A percentile compares a stretch with the other conserved stretches of the same genome.
Conservation (phyloP, 2,888 invertebrate genomes). For the Chrysolina haemoptera region DNA sequence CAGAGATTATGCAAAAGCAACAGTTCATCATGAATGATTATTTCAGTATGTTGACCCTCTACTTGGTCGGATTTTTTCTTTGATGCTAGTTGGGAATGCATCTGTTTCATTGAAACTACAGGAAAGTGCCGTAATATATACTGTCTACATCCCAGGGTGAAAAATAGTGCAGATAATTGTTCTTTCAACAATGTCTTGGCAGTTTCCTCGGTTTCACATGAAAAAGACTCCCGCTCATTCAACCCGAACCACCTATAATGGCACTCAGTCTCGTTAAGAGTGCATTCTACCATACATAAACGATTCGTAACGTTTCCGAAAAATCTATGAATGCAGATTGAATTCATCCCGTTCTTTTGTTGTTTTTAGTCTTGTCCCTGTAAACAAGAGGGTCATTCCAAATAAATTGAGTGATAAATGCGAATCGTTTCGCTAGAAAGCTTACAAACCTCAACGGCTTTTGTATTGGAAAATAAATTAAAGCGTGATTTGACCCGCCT, state of each 20-base stretch:
- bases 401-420: conserved; percentile 42
- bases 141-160: conserved; percentile 6
- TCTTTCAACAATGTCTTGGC: conserved; percentile 20
- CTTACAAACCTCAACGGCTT: conserved; percentile 39
- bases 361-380: conserved; percentile 36
- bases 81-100: too few species aligned
- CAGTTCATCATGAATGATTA: too few species aligned
- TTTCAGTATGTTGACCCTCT: too few species aligned
- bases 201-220: conserved; percentile 16
- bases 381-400: conserved; percentile 35
- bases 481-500: conserved; percentile 36
- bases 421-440: conserved; percentile 37
- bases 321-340: conserved; percentile 38
- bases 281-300: conserved; percentile 31
- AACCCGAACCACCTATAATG: conserved; percentile 20
- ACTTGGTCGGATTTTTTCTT: too few species aligned
- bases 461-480: conserved; percentile 34
- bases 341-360: conserved; percentile 30
- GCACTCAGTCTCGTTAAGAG: conserved; percentile 28
- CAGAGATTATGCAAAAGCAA: too few species aligned
- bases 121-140: neutral
- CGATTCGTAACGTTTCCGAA: conserved; percentile 42
- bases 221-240: conserved; percentile 9
- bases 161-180: conserved; percentile 14
- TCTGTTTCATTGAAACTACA: too few species aligned